Evolutionary conservation across 1,140 invertebrate species (phyloP), one percentile per base, ranked within the genome.

Genomic region (Drosophila tani): DNA sequence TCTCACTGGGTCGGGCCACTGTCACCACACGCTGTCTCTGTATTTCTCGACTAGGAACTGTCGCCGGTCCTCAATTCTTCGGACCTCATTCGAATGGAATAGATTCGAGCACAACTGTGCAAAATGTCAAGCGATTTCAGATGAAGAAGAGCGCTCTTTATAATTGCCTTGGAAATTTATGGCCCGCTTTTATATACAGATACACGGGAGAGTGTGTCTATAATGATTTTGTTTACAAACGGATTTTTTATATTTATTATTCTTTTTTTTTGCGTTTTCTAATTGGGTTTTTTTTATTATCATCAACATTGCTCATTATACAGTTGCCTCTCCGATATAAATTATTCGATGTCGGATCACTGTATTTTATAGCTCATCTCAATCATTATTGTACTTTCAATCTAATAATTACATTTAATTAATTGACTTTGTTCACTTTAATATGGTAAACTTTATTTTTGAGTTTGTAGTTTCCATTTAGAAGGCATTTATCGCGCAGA

Each of bases 161-260:
- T 90, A 88, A 84, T 88, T 90, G 84, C 84, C 65, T 62, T 45
- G 47, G 67, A 90, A 81, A 88, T 88, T 88, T 88, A 88, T 81
- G 81, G 62, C 49, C 55, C 15, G 45, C 71, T 76, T 62, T 69
- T 73, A 67, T 68, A 65, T 40, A 75, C 63, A 75, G 59, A 71
- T 70, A 82, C 53, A 50, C 68, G 67, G 46, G 49, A 41, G 55
- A 65, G 41, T 62, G 46, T 65, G 75, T 58, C 38, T 81, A 81
- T 75, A 84, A 87, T 81, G 81, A 84, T 74, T 81, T 80, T 87
- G 81, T 88, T 88, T 87, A 80, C 74, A 60, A 87, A 64, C 51
- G 57, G n/a, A 74, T 76, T 68, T 47, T 32, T 41, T 21, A 55
- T 66, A 29, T 75, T 27, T 64, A 11, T 35, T 68, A 38, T 27